These are phyloP conservation scores for Sebastolobus altivelis DNA, from an alignment of 2,797 vertebrate species.

Conservation along the genomic window DNA sequence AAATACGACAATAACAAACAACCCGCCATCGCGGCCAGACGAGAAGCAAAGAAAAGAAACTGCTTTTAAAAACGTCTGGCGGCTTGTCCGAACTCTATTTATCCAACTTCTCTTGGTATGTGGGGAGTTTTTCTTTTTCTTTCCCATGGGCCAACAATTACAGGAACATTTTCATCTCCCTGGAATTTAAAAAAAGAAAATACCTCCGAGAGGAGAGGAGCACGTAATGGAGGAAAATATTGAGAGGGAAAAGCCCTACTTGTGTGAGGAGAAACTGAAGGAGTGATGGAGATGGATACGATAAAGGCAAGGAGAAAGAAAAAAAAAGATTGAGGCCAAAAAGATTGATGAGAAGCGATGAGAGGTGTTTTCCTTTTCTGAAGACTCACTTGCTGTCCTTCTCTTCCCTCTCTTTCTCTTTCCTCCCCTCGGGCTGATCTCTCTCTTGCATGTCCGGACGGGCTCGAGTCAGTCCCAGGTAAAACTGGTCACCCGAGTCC, in stretches of 20 bases:
- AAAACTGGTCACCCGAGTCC: constrained; percentile 83
- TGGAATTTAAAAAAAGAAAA: constrained; percentile 63
- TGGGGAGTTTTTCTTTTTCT: constrained; percentile 74
- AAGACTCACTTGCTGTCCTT: constrained; percentile 42
- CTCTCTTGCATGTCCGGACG: constrained; percentile 73
- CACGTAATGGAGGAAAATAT: background rate
- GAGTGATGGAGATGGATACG: constrained; percentile 64
- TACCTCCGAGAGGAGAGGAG: constrained; percentile 11
- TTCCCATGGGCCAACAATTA: constrained; percentile 71
- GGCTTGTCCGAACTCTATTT: constrained; percentile 74
- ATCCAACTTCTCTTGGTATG: constrained; percentile 69
- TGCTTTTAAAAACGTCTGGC: constrained; percentile 52
- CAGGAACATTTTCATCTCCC: constrained; percentile 78
- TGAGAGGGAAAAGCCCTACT: background rate
- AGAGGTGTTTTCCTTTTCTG: constrained; percentile 54
- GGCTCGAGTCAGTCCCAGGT: constrained; percentile 77
- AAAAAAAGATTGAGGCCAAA: background rate
- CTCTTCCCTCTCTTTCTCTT: constrained; percentile 52
- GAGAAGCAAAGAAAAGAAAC: constrained; percentile 33
- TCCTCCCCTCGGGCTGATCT: constrained; percentile 56
- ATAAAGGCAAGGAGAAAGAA: constrained; percentile 33
- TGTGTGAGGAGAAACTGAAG: constrained; percentile 16
- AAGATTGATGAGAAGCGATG: constrained; percentile 42
- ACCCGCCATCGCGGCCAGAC: constrained; percentile 22
- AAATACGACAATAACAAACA: constrained; percentile 54